Evolutionary conservation across 2,797 vertebrate genomes (phyloP), one percentile per base, ranked within the genome.

Genomic region (Lepus oiostolus): DNA sequence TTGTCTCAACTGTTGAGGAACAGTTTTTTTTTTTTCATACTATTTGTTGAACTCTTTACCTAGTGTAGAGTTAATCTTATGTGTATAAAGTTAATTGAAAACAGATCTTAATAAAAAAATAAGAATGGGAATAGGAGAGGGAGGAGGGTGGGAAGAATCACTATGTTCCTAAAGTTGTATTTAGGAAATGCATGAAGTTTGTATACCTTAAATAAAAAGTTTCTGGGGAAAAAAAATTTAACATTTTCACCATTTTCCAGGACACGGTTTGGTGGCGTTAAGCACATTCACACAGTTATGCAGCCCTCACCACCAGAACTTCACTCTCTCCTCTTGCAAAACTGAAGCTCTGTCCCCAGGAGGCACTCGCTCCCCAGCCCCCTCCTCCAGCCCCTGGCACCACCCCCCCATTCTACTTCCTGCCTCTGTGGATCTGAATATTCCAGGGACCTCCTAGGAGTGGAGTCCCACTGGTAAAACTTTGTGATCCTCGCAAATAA

Each of bases 381-480:
- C 19, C 52, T 16, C 3, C 62, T 42, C 30, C 4, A 3, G 28
- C n/a, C 70, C 24, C 14, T 4, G 32, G 32, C 54, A 58, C 54
- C 54, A 58, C 9, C 17, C 54, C 72, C 2, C 38, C 16, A 21
- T 24, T 42, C 87, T 19, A 4, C n/a, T 35, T 58, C 5, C 42
- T 60, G 47, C 65, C 30, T 42, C 21, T 17, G 3, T n/a, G 58
- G 42, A 24, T 50, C 42, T 42, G 42, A 42, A 7, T 9, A 7
- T 42, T 42, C 42, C 42, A 42, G 19, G 26, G 26, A 62, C 8
- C 32, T 28, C 86, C 86, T 79, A 28, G 30, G 54, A 60, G 62
- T 60, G 83, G 28, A 22, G 32, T 95, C 85, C 83, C 32, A 92
- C 84, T 76, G 70, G 50, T 16, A n/a, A 26, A 81, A 83, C 42